Base-by-base conservation (phyloP, 2,797 vertebrate species). In the Pygocentrus nattereri region DNA sequence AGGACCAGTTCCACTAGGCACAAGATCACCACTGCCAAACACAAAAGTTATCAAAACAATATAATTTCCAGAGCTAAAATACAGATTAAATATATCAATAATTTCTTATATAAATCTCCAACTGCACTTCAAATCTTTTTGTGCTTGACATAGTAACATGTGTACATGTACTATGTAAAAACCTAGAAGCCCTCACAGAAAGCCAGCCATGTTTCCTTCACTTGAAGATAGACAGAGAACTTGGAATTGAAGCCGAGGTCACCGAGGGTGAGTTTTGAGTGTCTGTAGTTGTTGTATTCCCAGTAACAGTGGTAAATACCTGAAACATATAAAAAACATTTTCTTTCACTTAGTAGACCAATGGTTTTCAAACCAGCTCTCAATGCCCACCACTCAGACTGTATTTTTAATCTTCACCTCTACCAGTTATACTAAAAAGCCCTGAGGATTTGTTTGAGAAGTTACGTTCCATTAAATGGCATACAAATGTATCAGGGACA, bases 161-260 rank as follows among this genome's bases (percentile, higher is more conserved):
- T 92, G 76, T n/a, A 92, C 5, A 4, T 92, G 30, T 38, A 27
- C 62, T 47, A n/a, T 23, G 56, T 59, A 8, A 47, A 25, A 21
- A 47, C 1, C 5, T 47, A 19, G 12, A 15, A 31, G 15, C 25
- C 87, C 93, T 92, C 85, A 94, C 93, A 1, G 49, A 90, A 89
- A 0, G 76, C 92, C 49, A 94, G 83, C 93, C 93, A 94, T 15
- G 92, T 93, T 88, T 94, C 93, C 76, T 92, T 88, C 15, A 93
- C 89, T 0, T 61, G 88, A 50, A 82, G 8, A 61, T 93, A 94
- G 82, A 84, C 83, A 0, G 82, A 72, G 52, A 93, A 27, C 74
- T 92, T 74, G 8, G 84, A 85, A 62, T 88, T 93, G 79, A 93
- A 85, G 65, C 89, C 91, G 30, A 93, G 12, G 4, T 85, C 18